phyloP scores from a whole-genome alignment of 2,888 invertebrate species.

The Ophion obscuratus region DNA sequence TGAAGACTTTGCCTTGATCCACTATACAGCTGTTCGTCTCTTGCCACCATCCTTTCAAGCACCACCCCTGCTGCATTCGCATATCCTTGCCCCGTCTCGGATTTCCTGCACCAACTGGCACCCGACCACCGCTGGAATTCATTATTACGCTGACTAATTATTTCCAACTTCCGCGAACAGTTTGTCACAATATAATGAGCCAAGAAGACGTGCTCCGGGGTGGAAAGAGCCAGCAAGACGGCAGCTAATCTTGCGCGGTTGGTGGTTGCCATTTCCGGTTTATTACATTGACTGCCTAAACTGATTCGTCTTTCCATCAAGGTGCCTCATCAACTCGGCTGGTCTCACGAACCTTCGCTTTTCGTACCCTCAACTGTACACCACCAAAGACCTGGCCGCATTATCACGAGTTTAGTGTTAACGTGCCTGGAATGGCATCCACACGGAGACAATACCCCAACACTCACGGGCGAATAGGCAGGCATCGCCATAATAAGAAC shows the following conservation, averaged over 20 bases:
- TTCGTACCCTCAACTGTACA: not conserved
- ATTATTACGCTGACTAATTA: slow-evolving; percentile 83
- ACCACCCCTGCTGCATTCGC: slow-evolving; percentile 32
- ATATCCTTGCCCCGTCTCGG: slow-evolving; percentile 24
- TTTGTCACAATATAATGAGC: slow-evolving; percentile 80
- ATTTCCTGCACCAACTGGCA: slow-evolving; percentile 23
- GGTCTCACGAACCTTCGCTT: not conserved
- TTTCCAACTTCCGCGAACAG: slow-evolving; percentile 82
- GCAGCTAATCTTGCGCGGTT: slow-evolving; percentile 59
- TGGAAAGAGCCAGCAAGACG: slow-evolving; percentile 37
- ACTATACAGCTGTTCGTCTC: slow-evolving; percentile 15
- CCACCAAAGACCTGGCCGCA: not conserved
- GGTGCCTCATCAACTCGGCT: slow-evolving; percentile 9
- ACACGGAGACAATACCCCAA: not conserved
- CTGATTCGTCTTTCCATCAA: slow-evolving; percentile 66
- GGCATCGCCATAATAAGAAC: slow-evolving; percentile 1
- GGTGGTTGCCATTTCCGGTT: slow-evolving; percentile 70
- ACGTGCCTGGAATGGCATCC: not conserved
- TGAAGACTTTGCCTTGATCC: not conserved
- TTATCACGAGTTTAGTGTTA: slow-evolving; percentile 38
- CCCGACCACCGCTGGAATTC: slow-evolving; percentile 75
- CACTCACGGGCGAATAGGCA: not conserved
- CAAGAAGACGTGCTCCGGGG: slow-evolving; percentile 77
- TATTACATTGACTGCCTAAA: slow-evolving; percentile 79
- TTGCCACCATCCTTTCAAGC: slow-evolving; percentile 51